Evolutionary conservation across 2,113 vertebrate genomes (phyloP).

Genomic region (Phalacrocorax brasilianus): DNA sequence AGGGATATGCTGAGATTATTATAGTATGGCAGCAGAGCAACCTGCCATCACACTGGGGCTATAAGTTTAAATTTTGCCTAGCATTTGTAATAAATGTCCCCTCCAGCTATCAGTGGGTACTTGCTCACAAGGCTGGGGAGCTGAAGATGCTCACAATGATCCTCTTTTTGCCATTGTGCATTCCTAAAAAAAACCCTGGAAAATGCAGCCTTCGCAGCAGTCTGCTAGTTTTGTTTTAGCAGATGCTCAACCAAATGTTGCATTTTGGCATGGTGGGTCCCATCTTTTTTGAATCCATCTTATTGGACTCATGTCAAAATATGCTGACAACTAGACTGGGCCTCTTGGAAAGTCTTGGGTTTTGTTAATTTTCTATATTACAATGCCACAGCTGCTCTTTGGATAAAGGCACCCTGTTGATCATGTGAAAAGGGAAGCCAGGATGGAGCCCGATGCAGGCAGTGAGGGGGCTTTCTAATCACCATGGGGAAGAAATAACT

Average conservation of each 20-base stretch:
- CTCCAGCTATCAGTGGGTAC: neutral
- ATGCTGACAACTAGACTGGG: neutral
- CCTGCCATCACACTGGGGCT: neutral
- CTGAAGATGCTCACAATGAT: neutral
- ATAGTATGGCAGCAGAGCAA: neutral
- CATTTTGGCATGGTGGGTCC: neutral
- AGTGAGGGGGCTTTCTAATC: neutral
- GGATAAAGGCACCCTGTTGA: neutral
- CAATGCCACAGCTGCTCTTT: neutral
- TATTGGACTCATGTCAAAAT: neutral
- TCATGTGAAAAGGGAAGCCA: neutral
- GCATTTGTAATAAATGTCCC: neutral
- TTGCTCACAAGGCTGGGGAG: neutral
- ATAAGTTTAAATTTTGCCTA: neutral
- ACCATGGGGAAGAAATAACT: neutral
- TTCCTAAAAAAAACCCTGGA: neutral
- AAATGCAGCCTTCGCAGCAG: neutral
- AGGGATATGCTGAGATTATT: neutral
- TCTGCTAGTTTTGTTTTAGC: conserved; percentile 35
- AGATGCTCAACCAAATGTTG: conserved; percentile 48
- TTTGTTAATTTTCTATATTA: neutral
- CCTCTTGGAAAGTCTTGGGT: neutral
- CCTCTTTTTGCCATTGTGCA: neutral
- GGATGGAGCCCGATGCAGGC: neutral
- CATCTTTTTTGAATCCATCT: neutral